A percentile compares a stretch with the other conserved stretches of the same genome.
Conservation (phyloP, 2,113 vertebrate species). For the Oriolus oriolus region DNA sequence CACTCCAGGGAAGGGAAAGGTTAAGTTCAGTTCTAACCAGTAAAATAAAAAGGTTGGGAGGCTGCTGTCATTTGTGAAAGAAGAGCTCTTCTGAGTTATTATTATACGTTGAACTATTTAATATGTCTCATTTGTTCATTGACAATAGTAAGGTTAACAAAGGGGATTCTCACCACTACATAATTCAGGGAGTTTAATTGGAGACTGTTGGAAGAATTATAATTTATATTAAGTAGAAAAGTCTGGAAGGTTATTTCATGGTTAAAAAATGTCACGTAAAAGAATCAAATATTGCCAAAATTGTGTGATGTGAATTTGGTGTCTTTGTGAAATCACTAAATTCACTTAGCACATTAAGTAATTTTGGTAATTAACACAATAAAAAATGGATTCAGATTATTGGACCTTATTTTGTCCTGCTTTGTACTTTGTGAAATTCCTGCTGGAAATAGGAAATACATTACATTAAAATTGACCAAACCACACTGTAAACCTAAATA, state of each 20-base stretch:
- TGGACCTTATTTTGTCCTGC: neutral
- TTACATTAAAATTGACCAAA: neutral
- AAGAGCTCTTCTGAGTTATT: neutral
- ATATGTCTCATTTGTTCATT: neutral
- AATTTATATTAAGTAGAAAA: neutral
- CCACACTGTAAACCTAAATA: neutral
- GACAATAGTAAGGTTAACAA: neutral
- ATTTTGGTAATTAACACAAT: neutral
- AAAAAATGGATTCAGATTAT: neutral
- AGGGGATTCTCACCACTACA: neutral
- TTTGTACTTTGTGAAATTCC: neutral
- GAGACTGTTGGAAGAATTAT: neutral
- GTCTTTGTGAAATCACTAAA: neutral
- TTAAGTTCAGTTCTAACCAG: slow-evolving; percentile 13
- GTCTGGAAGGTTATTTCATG: neutral
- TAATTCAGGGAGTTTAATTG: neutral
- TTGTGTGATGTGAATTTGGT: neutral
- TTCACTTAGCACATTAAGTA: neutral
- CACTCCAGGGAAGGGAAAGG: slow-evolving; percentile 30
- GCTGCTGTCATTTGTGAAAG: neutral
- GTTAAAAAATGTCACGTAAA: neutral
- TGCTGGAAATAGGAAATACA: neutral
- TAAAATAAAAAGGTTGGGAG: neutral
- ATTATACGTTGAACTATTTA: neutral
- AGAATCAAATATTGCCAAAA: neutral